Evolutionary conservation across 2,113 vertebrate species (phyloP).

Genomic region (Circaetus cinerascens): DNA sequence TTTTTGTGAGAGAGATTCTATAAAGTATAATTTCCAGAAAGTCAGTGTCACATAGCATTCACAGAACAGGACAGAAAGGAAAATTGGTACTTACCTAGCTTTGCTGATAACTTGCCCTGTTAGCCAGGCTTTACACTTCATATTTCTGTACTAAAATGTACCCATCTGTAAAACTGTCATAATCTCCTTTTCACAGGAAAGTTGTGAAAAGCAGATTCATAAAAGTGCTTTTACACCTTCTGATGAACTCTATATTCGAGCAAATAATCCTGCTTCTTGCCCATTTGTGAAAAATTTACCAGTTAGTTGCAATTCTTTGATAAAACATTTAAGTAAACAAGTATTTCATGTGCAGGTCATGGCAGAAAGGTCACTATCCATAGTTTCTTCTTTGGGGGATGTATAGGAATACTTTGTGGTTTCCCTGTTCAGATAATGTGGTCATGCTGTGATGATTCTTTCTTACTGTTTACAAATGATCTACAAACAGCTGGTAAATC

Average conservation of each 20-base stretch:
- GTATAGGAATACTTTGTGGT: background rate
- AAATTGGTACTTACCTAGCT: background rate
- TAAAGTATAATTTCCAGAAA: background rate
- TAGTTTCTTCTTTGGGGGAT: background rate
- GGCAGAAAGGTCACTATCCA: background rate
- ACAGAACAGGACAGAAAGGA: background rate
- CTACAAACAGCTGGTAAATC: background rate
- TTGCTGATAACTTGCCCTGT: background rate
- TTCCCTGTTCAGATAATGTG: background rate
- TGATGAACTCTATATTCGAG: background rate
- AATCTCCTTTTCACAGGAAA: background rate
- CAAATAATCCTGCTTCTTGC: background rate
- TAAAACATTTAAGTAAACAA: background rate
- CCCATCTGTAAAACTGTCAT: background rate
- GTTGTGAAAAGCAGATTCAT: background rate
- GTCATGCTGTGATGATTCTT: background rate
- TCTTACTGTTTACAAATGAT: background rate
- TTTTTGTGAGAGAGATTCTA: background rate
- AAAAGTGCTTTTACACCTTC: background rate
- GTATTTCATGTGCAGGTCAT: background rate
- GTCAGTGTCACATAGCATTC: background rate
- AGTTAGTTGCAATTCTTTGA: background rate
- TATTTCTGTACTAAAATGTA: background rate
- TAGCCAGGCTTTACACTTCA: background rate
- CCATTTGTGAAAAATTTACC: background rate